Evolutionary conservation across 2,888 invertebrate genomes (phyloP).

Genomic region (Ariolimax columbianus): DNA sequence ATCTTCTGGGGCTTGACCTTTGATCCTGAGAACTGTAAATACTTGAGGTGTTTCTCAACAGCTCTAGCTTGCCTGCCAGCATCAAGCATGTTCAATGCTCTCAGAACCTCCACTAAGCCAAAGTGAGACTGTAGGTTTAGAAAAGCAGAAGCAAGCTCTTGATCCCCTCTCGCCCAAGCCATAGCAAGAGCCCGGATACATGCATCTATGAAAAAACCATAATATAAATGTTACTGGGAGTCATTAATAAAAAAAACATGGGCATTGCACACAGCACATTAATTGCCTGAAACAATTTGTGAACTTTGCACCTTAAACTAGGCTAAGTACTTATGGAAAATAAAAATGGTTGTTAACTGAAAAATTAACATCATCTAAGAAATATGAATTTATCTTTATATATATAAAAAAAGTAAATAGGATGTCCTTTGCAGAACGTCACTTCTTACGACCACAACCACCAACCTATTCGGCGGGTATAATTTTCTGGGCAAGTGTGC

Average conservation of each 20-base stretch:
- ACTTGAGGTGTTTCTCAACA: slow-evolving; percentile 74
- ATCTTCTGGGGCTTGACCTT: slow-evolving; percentile 71
- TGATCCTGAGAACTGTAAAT: slow-evolving; percentile 66
- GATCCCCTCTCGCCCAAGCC: slow-evolving; percentile 75
- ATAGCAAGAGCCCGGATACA: slow-evolving; percentile 73
- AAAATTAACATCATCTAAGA: too few relatives aligned
- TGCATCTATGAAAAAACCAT: slow-evolving; percentile 65
- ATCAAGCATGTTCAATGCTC: slow-evolving; percentile 73
- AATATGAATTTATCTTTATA: too few relatives aligned
- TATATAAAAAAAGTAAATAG: too few relatives aligned
- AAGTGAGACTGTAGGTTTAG: slow-evolving; percentile 66
- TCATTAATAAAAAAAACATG: neutral
- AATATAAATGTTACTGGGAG: neutral
- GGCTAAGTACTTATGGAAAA: too few relatives aligned
- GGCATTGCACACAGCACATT: neutral
- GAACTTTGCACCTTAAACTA: too few relatives aligned
- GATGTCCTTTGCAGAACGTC: too few relatives aligned
- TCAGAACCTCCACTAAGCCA: slow-evolving; percentile 74
- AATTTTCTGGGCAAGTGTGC: too few relatives aligned
- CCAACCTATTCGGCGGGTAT: too few relatives aligned
- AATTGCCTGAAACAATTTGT: too few relatives aligned
- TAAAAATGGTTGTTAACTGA: too few relatives aligned
- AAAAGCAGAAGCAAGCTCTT: slow-evolving; percentile 71
- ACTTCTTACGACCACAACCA: too few relatives aligned
- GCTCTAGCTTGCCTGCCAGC: slow-evolving; percentile 69